phyloP scores from a whole-genome alignment of 2,888 invertebrate species.

The Andrena trimmerana region DNA sequence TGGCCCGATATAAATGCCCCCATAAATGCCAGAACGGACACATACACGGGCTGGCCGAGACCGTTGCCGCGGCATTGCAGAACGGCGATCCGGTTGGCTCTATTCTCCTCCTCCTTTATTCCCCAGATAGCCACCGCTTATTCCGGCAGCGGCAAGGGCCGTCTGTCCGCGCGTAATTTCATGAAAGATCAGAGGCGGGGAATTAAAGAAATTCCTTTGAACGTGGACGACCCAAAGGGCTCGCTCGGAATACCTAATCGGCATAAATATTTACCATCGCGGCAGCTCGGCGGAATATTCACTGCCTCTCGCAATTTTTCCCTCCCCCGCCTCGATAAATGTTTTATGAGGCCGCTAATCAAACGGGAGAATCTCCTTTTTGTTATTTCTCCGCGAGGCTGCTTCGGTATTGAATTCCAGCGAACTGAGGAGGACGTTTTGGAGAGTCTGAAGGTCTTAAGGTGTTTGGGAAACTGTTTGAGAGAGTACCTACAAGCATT shows the following conservation, averaged over 20 bases:
- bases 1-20: constrained; percentile 68
- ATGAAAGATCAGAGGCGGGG: constrained; percentile 38
- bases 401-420: constrained; percentile 6
- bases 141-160: background rate
- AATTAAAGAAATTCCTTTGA: constrained; percentile 61
- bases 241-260: constrained; percentile 51
- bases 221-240: constrained; percentile 28
- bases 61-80: constrained; percentile 20
- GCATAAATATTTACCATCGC: constrained; percentile 63
- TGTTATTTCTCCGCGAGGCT: background rate
- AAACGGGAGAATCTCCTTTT: constrained; percentile 18
- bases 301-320: background rate
- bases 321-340: constrained; percentile 44
- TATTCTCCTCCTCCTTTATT: constrained; percentile 9
- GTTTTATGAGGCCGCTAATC: constrained; percentile 60
- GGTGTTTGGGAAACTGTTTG: constrained; percentile 26
- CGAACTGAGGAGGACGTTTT: constrained; percentile 13
- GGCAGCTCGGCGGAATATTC: constrained; percentile 22
- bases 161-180: constrained; percentile 27
- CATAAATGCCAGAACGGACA: constrained; percentile 70
- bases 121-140: background rate
- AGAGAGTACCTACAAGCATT: background rate
- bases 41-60: constrained; percentile 43
- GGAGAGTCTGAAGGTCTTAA: constrained; percentile 45
- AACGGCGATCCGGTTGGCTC: background rate